Evolutionary conservation across 2,888 invertebrate species (phyloP), one percentile per base, ranked within the genome.

Genomic region (Ochropleura plecta): DNA sequence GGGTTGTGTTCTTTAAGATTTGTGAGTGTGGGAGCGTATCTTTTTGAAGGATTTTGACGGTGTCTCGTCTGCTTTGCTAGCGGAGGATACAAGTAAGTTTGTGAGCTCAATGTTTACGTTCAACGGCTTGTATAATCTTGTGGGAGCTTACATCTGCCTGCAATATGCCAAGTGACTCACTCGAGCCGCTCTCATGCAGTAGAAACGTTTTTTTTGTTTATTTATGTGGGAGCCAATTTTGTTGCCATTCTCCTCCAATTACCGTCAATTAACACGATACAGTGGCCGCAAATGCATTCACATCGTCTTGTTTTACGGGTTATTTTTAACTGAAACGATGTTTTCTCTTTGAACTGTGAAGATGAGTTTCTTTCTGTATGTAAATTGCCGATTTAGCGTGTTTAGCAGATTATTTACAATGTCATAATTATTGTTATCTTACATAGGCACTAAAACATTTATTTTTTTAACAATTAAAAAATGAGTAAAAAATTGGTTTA

Each of bases 241-340:
- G 88, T 88, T 91, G 81, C 73, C 70, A 84, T 87, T 86, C 85
- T 82, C 73, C 84, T 83, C 81, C 83, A 90, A 91, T 90, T 90
- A 88, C 64, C 83, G 80, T 85, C 89, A 90, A 90, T 91, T 91
- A 90, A 48, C 81, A 40, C 76, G 74, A 79, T 82, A 76, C 73
- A 73, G 75, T 67, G 70, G 55, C 76, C 70, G 71, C 72, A 66
- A 83, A 73, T 80, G 79, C 74, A 73, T 73, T 82, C 42, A 65
- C 57, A 66, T 80, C 71, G 57, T 73, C 72, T 79, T 80, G 78
- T 73, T 80, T 73, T 72, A 9, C 16, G 10, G 68, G 72, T 76
- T 80, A 78, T 86, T 78, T 78, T 72, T 76, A 77, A 72, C 66
- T 78, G 51, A 74, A 68, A 68, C 66, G 7, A 59, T 71, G 55